phyloP scores from a whole-genome alignment of 1,140 invertebrate genomes.

The Drosophila quadrilineata region DNA sequence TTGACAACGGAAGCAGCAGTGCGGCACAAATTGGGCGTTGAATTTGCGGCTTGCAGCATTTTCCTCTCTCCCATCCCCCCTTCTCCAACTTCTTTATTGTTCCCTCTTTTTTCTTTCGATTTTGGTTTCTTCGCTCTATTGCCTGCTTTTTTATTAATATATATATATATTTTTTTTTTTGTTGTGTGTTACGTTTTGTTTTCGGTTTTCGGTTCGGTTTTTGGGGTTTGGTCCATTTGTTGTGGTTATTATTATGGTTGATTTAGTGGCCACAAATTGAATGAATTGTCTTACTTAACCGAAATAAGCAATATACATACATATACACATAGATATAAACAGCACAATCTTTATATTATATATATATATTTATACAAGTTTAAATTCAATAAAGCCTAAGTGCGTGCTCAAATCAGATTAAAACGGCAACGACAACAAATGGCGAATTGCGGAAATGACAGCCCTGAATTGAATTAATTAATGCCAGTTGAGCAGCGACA shows the following conservation, averaged over 20 bases:
- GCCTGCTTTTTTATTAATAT: not conserved
- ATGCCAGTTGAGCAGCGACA: constrained; percentile 49
- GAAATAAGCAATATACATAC: constrained; percentile 68
- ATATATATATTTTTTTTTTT: constrained; percentile 16
- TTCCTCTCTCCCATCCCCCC: too few species aligned
- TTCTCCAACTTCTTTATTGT: constrained; percentile 27
- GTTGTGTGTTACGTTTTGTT: constrained; percentile 18
- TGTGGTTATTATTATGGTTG: constrained; percentile 79
- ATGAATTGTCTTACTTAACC: constrained; percentile 79
- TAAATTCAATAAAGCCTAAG: constrained; percentile 73
- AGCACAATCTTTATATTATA: not conserved
- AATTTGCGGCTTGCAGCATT: constrained; percentile 75
- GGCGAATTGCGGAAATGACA: constrained; percentile 61
- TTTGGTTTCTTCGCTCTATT: constrained; percentile 28
- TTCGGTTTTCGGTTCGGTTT: constrained; percentile 9
- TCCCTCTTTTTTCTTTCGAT: constrained; percentile 2
- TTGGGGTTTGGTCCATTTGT: constrained; percentile 52
- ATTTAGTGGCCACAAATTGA: constrained; percentile 79
- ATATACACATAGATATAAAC: constrained; percentile 22
- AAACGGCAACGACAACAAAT: constrained; percentile 43
- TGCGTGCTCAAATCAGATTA: constrained; percentile 73
- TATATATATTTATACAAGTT: constrained; percentile 36
- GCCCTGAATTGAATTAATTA: constrained; percentile 77
- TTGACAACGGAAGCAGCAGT: constrained; percentile 77
- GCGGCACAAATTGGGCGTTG: constrained; percentile 77